Evolutionary conservation across 2,113 vertebrate species (phyloP), one percentile per base, ranked within the genome.

Genomic region (Perognathus longimembris): DNA sequence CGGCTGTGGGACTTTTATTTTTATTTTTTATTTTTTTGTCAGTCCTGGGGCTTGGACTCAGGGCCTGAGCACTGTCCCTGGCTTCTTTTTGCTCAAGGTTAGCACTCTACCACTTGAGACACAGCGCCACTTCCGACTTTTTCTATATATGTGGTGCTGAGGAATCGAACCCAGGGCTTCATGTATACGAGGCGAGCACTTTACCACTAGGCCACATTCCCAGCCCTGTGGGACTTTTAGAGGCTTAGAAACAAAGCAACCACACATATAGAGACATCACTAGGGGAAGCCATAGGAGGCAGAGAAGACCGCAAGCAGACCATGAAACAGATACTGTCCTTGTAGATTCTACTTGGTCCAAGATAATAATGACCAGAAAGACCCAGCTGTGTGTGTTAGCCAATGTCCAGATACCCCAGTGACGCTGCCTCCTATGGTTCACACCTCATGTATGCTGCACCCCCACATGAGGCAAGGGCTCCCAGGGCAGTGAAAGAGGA

Each of bases 381-480:
- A 20, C 8, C 5, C 30, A 32, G 24, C 3, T 45, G 45, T 45
- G 14, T 70, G 34, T 82, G 74, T 22, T 17, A 77, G 26, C 70
- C 28, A 34, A 69, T 4, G 24, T 45, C 67, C 59, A 32, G 61
- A 74, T 4, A 4, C 24, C 24, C 63, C 42, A 21, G 0, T 3
- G 21, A 9, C 5, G 6, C 26, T 17, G 3, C 0, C 17, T 71
- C 59, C 21, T 73, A 11, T 1, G 22, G 4, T 4, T 83, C 70
- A 30, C 7, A 75, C 14, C 36, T 7, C 38, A 28, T 22, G 14
- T 21, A 1, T 64, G 28, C 6, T 17, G 28, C 8, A 73, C 2
- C 12, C 30, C 8, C 11, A 7, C 14, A n/a, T 0, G 8, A 32
- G 45, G 15, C 6, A 28, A n/a, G 21, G 7, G 15, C 9, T 45